Evolutionary conservation across 2,113 vertebrate genomes (phyloP).

Genomic region (Alectura lathami): DNA sequence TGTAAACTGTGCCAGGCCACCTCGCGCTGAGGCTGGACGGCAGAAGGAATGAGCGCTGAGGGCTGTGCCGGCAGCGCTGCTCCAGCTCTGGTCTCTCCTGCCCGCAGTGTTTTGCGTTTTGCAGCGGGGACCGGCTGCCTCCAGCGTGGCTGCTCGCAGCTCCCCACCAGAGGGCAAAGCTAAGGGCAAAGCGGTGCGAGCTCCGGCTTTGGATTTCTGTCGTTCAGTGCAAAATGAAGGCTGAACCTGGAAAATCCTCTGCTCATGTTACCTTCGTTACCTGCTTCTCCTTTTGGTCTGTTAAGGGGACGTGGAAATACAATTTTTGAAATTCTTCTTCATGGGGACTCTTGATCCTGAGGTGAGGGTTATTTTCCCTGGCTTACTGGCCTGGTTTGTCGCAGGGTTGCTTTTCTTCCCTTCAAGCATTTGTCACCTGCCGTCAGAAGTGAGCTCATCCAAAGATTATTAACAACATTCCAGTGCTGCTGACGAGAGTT

Average conservation of each 20-base stretch:
- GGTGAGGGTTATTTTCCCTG: background rate
- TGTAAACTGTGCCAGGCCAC: accelerated
- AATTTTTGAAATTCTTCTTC: background rate
- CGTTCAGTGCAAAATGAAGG: background rate
- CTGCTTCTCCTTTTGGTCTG: background rate
- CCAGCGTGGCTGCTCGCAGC: background rate
- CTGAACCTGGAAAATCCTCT: background rate
- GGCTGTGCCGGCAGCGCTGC: background rate
- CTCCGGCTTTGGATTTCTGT: background rate
- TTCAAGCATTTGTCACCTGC: background rate
- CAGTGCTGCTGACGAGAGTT: background rate
- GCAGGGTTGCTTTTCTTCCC: background rate
- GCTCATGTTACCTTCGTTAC: background rate
- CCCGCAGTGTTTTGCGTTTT: accelerated
- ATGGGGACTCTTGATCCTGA: accelerated
- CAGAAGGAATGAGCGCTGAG: background rate
- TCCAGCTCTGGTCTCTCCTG: background rate
- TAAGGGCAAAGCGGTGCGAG: background rate
- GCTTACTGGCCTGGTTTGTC: background rate
- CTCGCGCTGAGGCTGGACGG: background rate
- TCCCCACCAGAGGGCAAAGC: constrained; percentile 20
- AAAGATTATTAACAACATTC: background rate
- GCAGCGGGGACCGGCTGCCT: background rate
- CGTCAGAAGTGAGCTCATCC: background rate
- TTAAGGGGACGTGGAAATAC: background rate